Conservation (phyloP, 2,113 vertebrate genomes). For the Engraulis encrasicolus region DNA sequence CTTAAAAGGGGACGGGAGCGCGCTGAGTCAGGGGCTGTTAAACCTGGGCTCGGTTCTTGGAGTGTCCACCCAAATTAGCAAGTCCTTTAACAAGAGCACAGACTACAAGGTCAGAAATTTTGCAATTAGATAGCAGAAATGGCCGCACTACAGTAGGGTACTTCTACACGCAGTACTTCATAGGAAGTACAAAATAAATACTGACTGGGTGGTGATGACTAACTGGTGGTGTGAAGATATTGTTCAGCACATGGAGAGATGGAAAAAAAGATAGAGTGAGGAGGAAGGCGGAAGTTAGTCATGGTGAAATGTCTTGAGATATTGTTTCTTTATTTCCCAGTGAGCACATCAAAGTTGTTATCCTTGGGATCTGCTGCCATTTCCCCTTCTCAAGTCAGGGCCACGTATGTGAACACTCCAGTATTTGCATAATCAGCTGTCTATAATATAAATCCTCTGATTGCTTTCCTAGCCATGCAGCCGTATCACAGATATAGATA, state of each 20-base stretch:
- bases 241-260: background rate
- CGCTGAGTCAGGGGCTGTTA: background rate
- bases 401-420: background rate
- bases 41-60: background rate
- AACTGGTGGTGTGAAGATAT: background rate
- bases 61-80: background rate
- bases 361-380: background rate
- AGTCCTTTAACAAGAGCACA: background rate
- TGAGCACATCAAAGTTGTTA: background rate
- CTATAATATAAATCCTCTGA: background rate
- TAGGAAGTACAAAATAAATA: background rate
- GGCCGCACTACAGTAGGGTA: background rate
- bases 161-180: too few species aligned
- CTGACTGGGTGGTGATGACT: background rate
- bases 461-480: background rate
- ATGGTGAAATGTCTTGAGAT: background rate
- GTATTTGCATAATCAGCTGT: background rate
- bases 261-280: background rate
- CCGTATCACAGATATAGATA: background rate
- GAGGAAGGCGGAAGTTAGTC: background rate
- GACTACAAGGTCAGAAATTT: too few species aligned
- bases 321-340: background rate
- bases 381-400: background rate
- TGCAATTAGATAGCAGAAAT: background rate
- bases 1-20: background rate